These are phyloP conservation scores for Tylochromis polylepis DNA, from an alignment of 2,113 vertebrate species.

Conservation along the genomic window DNA sequence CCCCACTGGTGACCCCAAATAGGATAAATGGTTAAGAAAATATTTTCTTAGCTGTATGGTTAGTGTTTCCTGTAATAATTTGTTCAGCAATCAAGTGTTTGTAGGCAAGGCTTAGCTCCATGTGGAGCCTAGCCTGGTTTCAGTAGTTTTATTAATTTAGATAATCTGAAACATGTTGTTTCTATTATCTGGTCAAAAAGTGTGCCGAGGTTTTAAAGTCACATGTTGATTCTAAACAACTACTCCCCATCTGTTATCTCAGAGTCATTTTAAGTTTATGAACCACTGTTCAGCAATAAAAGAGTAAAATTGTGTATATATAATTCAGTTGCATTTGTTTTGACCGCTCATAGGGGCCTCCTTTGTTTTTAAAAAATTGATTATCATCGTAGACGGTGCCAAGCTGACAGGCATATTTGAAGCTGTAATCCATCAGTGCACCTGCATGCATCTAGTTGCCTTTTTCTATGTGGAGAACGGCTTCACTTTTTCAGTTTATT, in stretches of 20 bases:
- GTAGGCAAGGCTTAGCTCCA: neutral
- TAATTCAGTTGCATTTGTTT: slow-evolving; percentile 40
- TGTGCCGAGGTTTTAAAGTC: neutral
- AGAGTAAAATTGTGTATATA: neutral
- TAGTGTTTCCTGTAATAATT: neutral
- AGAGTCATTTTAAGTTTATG: neutral
- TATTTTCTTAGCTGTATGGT: neutral
- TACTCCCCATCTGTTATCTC: neutral
- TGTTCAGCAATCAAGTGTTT: neutral
- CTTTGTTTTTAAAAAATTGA: slow-evolving; percentile 26
- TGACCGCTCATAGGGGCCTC: slow-evolving; percentile 24
- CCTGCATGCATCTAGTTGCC: neutral
- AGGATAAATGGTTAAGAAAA: neutral
- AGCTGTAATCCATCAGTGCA: slow-evolving; percentile 34
- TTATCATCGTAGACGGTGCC: slow-evolving; percentile 16
- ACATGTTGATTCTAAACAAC: neutral
- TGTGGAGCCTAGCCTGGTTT: neutral
- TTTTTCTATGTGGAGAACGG: neutral
- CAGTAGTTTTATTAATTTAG: neutral
- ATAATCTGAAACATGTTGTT: neutral
- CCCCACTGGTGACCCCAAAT: neutral
- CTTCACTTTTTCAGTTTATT: neutral
- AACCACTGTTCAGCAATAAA: neutral
- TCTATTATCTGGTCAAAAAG: neutral
- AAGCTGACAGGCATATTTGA: slow-evolving; percentile 3